A percentile compares a stretch with the other conserved stretches of the same genome.
These are phyloP conservation scores for Chrysemys picta DNA, from an alignment of 2,113 vertebrate genomes.

Conservation along the genomic window DNA sequence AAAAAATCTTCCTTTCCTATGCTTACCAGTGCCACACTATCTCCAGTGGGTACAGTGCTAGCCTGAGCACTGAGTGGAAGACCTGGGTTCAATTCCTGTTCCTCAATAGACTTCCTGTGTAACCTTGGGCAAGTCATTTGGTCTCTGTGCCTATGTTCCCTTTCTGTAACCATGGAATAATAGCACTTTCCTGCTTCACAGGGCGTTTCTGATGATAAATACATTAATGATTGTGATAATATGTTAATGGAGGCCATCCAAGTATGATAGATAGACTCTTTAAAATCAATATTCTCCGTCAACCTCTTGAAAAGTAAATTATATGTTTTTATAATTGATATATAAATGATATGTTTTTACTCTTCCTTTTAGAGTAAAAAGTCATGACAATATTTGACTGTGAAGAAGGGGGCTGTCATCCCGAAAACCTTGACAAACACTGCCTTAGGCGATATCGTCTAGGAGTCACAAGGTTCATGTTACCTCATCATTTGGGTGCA, in stretches of 20 bases:
- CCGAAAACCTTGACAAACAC: background rate
- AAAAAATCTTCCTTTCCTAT: background rate
- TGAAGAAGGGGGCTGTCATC: background rate
- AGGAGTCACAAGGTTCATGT: background rate
- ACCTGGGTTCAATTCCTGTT: background rate
- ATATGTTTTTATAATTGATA: background rate
- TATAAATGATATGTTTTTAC: background rate
- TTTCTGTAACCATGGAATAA: background rate
- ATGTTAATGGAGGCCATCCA: background rate
- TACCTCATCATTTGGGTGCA: background rate
- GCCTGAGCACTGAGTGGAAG: background rate
- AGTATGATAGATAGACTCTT: background rate
- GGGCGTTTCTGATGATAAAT: too few relatives aligned
- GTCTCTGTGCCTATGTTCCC: background rate
- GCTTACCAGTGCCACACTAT: background rate
- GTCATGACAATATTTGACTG: conserved; percentile 12
- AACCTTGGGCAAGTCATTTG: background rate
- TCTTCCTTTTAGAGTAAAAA: background rate
- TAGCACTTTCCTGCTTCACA: background rate
- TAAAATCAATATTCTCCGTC: conserved; percentile 22
- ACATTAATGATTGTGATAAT: background rate
- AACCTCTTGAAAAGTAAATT: background rate
- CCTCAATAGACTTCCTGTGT: background rate
- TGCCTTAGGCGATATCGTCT: background rate
- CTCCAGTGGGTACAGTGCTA: background rate